Evolutionary conservation across 2,113 vertebrate species (phyloP).

Genomic region (Condylura cristata): DNA sequence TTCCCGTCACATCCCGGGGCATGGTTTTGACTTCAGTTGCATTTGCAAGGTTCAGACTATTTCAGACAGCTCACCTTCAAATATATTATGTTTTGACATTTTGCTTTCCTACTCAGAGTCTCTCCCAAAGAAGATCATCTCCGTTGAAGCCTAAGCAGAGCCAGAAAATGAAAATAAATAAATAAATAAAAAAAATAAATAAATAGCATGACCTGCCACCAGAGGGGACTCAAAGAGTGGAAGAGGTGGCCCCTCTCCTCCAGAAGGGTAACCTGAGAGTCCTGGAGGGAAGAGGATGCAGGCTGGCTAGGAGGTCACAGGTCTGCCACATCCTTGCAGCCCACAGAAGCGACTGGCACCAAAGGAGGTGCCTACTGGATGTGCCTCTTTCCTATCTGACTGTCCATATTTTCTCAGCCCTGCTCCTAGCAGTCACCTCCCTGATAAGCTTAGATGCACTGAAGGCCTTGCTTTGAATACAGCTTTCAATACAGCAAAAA

Average conservation of each 20-base stretch:
- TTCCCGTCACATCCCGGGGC: too few relatives aligned
- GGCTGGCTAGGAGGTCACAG: too few relatives aligned
- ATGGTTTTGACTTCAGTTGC: neutral
- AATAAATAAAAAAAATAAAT: too few relatives aligned
- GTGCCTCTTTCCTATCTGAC: too few relatives aligned
- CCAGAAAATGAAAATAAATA: neutral
- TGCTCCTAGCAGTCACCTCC: neutral
- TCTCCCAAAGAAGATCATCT: neutral
- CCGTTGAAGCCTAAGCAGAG: neutral
- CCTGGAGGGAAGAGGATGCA: too few relatives aligned
- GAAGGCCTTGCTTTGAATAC: neutral
- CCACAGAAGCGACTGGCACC: too few relatives aligned
- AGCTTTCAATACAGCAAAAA: neutral
- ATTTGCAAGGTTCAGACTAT: neutral
- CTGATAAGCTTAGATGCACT: neutral
- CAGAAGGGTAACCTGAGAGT: neutral
- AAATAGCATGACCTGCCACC: fast-evolving
- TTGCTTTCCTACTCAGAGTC: neutral
- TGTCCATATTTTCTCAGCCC: neutral
- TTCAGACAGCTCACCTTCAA: neutral
- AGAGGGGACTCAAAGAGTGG: fast-evolving
- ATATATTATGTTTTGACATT: neutral
- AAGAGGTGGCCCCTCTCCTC: neutral
- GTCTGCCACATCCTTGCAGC: neutral
- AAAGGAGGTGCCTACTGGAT: fast-evolving